Evolutionary conservation across 2,113 vertebrate species (phyloP).

Genomic region (Ptilonorhynchus violaceus): DNA sequence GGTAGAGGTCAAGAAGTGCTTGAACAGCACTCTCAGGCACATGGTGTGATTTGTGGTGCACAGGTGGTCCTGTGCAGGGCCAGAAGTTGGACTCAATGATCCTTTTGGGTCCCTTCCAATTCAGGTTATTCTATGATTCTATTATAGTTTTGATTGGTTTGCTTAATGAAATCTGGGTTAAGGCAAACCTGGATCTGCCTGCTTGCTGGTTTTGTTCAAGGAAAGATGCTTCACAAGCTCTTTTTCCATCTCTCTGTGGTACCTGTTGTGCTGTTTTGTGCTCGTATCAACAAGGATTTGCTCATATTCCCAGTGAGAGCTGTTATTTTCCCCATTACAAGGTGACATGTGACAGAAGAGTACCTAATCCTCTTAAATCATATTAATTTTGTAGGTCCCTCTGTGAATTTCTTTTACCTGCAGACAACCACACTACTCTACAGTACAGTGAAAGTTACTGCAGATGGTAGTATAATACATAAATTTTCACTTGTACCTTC

Average conservation of each 20-base stretch:
- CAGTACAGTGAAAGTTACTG: background rate
- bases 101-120: background rate
- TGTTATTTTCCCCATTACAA: background rate
- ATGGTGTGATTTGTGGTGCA: background rate
- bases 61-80: background rate
- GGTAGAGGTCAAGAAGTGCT: background rate
- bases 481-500: background rate
- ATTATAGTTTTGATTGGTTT: background rate
- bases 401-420: background rate
- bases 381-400: background rate
- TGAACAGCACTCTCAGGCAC: background rate
- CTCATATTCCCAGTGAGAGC: background rate
- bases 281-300: background rate
- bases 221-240: background rate
- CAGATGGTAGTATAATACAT: background rate
- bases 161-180: background rate
- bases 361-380: background rate
- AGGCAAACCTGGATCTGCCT: background rate
- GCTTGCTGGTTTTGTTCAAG: background rate
- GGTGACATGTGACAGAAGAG: background rate
- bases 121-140: background rate
- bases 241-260: background rate
- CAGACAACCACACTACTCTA: background rate
- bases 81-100: background rate
- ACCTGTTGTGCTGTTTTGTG: background rate